Conservation (phyloP, 2,888 invertebrate species). For the Lapara coniferarum region DNA sequence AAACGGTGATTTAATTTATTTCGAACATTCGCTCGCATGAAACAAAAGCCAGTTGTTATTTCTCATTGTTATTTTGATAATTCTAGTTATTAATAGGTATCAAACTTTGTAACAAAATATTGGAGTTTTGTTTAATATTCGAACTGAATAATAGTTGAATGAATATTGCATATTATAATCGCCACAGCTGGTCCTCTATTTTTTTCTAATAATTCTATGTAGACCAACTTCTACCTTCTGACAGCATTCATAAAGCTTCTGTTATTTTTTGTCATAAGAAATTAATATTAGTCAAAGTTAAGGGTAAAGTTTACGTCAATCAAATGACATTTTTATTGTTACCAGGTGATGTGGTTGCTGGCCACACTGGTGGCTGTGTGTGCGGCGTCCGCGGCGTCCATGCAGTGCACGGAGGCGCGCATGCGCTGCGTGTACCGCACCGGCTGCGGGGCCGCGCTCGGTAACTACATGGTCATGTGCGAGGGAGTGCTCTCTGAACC, state of each 20-base stretch:
- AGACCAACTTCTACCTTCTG: no score
- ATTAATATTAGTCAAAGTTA: no score
- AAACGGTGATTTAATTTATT: not conserved
- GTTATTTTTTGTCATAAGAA: no score
- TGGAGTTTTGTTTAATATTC: no score
- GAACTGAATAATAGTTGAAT: no score
- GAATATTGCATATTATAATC: no score
- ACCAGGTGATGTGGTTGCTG: slow-evolving; percentile 73
- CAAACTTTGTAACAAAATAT: no score
- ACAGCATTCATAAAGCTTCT: no score
- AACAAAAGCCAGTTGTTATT: not conserved
- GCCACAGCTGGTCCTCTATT: no score
- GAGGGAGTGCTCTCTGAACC: slow-evolving; percentile 86
- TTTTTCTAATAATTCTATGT: no score
- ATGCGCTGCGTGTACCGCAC: slow-evolving; percentile 89
- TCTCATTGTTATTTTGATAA: not conserved
- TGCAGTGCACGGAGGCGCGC: slow-evolving; percentile 86
- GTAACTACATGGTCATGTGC: slow-evolving; percentile 90
- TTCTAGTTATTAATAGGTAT: no score
- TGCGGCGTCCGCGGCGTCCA: slow-evolving; percentile 60
- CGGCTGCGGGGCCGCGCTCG: slow-evolving; percentile 90
- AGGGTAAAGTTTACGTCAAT: no score
- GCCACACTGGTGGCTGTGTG: slow-evolving; percentile 58
- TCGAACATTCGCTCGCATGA: not conserved
- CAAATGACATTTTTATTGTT: not conserved